Evolutionary conservation across 2,797 vertebrate genomes (phyloP), one percentile per base, ranked within the genome.

Genomic region (Kryptolebias ocellatus): DNA sequence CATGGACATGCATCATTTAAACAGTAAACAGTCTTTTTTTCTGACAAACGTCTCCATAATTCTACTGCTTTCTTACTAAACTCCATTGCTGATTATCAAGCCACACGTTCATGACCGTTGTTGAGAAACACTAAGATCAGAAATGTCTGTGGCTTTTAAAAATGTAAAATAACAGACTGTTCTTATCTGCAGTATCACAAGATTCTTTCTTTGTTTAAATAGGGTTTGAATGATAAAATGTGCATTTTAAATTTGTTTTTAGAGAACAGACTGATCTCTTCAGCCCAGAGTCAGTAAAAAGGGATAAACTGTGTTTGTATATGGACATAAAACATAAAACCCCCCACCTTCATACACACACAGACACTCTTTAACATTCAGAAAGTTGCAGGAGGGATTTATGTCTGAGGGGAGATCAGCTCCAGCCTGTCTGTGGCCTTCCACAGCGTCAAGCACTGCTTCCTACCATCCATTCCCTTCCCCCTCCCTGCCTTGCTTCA

Each of bases 241-340:
- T 39, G 9, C 37, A 39, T 10, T 39, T 39, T 39, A 39, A 10
- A 10, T 17, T 39, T 60, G 45, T 50, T 70, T 79, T 70, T 24
- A 45, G 76, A 80, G 76, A 64, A 76, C 80, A 66, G 74, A 65
- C 71, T 80, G 71, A 83, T 87, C 76, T 64, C 58, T 71, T 80
- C 64, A 75, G 78, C 72, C 74, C 49, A 65, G 62, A 75, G 59
- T 73, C 52, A 34, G 65, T 18, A 54, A 67, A 44, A 53, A 62
- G 70, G 69, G 64, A 46, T 79, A 5, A 59, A 42, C 2, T 17
- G 46, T 47, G 5, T 46, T 3, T 72, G 56, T 72, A 59, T 78
- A 66, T 67, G 53, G 2, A 37, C 17, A 6, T 47, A 34, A 77
- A 37, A 49, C 60, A 3, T 4, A 45, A 17, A 39, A 39, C 1